Percentiles rank a stretch among this genome's conserved stretches.
phyloP scores from a whole-genome alignment of 37 sponge, comb jelly and placozoan genomes.

The Mnemiopsis leidyi region DNA sequence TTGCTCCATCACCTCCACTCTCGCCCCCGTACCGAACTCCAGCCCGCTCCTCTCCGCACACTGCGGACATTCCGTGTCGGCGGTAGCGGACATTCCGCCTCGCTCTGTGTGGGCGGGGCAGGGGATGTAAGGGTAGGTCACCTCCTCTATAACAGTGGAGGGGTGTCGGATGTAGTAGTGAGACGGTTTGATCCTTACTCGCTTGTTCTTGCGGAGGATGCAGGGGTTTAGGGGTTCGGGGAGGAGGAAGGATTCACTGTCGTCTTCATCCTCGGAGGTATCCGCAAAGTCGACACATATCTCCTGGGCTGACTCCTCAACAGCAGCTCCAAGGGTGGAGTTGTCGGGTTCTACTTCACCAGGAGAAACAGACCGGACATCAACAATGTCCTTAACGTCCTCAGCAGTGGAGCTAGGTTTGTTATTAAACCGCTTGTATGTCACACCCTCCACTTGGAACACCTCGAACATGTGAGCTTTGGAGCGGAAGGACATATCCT shows the following conservation, averaged over 20 bases:
- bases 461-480: constrained; percentile 50
- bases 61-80: neutral
- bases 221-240: neutral
- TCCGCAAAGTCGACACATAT: neutral
- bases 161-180: constrained; percentile 1
- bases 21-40: constrained; percentile 5
- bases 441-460: neutral
- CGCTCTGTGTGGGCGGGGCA: neutral
- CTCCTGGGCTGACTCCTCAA: neutral
- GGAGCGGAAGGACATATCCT: constrained; percentile 64
- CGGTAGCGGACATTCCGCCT: constrained; percentile 39
- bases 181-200: neutral
- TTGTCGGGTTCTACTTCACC: neutral
- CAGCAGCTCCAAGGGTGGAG: neutral
- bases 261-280: neutral
- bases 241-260: constrained; percentile 1
- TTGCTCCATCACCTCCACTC: neutral
- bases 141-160: constrained; percentile 52
- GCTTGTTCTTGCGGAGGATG: neutral
- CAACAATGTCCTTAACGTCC: neutral
- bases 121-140: neutral
- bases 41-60: neutral
- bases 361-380: neutral
- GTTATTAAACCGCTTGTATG: neutral
- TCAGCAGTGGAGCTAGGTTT: neutral